Base-by-base conservation (phyloP, 2,797 vertebrate species). In the Atherinosoma microstoma region DNA sequence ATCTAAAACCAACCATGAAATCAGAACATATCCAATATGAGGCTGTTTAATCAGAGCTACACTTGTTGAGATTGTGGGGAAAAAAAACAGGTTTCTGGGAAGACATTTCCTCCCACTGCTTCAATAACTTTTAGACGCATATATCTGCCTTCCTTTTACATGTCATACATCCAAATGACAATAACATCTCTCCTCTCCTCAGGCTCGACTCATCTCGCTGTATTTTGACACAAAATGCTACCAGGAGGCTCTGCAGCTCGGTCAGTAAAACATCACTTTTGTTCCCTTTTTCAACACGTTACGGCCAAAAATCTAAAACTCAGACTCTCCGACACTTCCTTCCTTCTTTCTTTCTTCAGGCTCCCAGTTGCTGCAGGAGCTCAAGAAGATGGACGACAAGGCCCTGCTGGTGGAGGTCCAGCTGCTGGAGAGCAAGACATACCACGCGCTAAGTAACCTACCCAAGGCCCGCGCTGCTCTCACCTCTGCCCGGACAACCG, bases 301-400 rank as follows among this genome's bases (percentile, higher is more conserved):
- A 32, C 6, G 32, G 32, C 32, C 1, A 32, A 32, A 32, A 6
- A 6, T 32, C 32, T 27, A 27, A 27, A 27, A 27, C 24, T 27
- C 24, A 1, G 24, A 27, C 9, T 60, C 4, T 45, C 42, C 15
- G 29, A 45, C 5, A n/a, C 5, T 32, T 53, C 7, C 8, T 27
- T 6, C 13, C 18, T 6, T 8, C 5, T 24, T 0, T 47, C 7
- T 15, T 0, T 24, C 38, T 42, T 29, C 70, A 99, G 98, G 96
- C 51, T 96, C 98, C 79, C 97, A 99, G 90, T 89, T 99, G 82
- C 94, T 99, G 13, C 94, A 96, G 82, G 98, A 99, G 80, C 93
- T 99, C 82, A 99, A 99, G 90, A 99, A 99, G 94, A 98, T 99
- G 98, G 98, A 99, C 11, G 98, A 99, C 91, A 99, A 99, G 87